Conservation (phyloP, 2,113 vertebrate genomes). For the Hippocampus mohnikei region DNA sequence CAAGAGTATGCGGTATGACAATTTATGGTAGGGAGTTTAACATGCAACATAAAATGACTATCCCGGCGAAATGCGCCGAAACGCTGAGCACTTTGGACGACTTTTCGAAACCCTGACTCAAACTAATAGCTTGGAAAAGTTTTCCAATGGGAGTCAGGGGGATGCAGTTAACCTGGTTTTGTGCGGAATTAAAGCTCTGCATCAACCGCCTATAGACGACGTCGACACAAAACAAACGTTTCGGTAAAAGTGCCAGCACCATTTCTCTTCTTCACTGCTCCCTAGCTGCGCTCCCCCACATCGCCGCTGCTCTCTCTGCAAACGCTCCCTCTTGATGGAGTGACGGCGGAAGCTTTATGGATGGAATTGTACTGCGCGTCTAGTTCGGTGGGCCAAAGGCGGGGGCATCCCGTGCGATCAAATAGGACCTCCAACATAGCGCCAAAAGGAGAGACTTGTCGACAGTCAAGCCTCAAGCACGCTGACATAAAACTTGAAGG, state of each 20-base stretch:
- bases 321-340: background rate
- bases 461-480: conserved; percentile 32
- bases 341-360: background rate
- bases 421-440: conserved; percentile 29
- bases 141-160: background rate
- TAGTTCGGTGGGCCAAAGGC: background rate
- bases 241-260: too few relatives aligned
- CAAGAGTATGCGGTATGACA: too few relatives aligned
- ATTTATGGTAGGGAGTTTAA: too few relatives aligned
- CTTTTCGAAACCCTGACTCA: background rate
- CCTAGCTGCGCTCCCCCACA: background rate
- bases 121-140: background rate
- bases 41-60: too few relatives aligned
- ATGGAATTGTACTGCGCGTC: background rate
- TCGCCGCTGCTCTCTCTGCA: background rate
- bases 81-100: too few relatives aligned
- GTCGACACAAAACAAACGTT: background rate
- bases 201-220: background rate
- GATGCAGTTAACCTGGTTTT: background rate
- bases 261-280: background rate
- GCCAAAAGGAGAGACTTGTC: conserved; percentile 24
- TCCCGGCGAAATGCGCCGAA: too few relatives aligned
- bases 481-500: conserved; percentile 25
- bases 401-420: conserved; percentile 17
- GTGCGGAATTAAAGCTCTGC: background rate